A percentile compares a stretch with the other conserved stretches of the same genome.
phyloP scores from a whole-genome alignment of 2,888 invertebrate species.

The Thysanoteuthis rhombus region DNA sequence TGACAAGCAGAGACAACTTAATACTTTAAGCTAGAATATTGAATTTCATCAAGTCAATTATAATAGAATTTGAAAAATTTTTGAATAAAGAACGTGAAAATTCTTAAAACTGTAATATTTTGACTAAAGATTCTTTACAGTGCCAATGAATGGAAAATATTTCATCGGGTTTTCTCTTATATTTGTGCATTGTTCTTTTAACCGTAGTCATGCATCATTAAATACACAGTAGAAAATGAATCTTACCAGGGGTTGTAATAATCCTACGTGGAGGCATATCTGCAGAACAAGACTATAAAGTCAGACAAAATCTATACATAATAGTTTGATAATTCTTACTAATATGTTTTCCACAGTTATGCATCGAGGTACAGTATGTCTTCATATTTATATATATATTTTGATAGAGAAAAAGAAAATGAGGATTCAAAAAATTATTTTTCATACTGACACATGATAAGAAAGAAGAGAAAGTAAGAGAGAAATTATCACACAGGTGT shows the following conservation, averaged over 20 bases:
- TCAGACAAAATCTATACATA: not conserved
- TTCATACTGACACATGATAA: not conserved
- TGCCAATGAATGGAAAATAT: not conserved
- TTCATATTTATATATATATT: not conserved
- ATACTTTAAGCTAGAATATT: not conserved
- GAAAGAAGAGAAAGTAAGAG: too few relatives aligned
- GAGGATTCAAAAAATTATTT: not conserved
- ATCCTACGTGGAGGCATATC: conserved; percentile 12
- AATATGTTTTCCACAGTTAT: not conserved
- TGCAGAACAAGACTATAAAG: conserved; percentile 12
- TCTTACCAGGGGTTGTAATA: not conserved
- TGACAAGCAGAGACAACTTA: not conserved
- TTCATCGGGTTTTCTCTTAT: too few relatives aligned
- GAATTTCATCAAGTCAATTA: not conserved
- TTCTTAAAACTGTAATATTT: not conserved
- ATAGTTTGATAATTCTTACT: not conserved
- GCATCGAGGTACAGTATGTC: not conserved
- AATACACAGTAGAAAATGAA: not conserved
- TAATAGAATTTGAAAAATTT: not conserved
- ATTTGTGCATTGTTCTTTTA: not conserved
- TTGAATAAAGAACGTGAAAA: not conserved
- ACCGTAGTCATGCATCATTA: not conserved
- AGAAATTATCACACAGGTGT: not conserved
- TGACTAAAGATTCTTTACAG: not conserved
- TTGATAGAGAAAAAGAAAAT: not conserved